Percentiles rank a stretch among this genome's conserved stretches.
Evolutionary conservation across 2,797 vertebrate species (phyloP).

Genomic region (Dicrostonyx torquatus): DNA sequence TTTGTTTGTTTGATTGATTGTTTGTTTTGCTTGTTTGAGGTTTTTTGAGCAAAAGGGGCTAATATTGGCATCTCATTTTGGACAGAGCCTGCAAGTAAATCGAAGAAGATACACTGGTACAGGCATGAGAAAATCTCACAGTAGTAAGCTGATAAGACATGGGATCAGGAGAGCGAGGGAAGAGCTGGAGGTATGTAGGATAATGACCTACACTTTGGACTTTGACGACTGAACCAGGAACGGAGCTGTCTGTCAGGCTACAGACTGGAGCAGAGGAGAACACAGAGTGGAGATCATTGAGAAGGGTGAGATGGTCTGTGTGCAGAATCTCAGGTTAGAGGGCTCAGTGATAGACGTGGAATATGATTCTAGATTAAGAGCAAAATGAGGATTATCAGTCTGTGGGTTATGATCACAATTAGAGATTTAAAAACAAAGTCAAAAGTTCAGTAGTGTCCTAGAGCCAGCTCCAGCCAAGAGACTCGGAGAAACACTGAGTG

Average conservation of each 20-base stretch:
- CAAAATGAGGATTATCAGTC: background rate
- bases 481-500: background rate
- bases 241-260: too few species aligned
- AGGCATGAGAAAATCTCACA: background rate
- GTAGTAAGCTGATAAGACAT: background rate
- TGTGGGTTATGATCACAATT: background rate
- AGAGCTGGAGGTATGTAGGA: background rate
- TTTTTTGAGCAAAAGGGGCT: background rate
- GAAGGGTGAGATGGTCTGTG: background rate
- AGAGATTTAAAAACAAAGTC: background rate
- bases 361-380: background rate
- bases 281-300: background rate
- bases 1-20: background rate
- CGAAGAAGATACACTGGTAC: background rate
- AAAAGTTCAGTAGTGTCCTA: background rate
- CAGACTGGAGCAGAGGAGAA: background rate
- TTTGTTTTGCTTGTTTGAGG: background rate
- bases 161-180: background rate
- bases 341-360: background rate
- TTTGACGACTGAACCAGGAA: background rate
- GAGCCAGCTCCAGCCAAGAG: background rate
- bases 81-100: background rate
- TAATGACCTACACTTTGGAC: too few species aligned
- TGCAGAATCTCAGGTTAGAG: background rate
- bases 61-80: background rate